Conservation (phyloP, 2,888 invertebrate species). For the Andrena minutula region DNA sequence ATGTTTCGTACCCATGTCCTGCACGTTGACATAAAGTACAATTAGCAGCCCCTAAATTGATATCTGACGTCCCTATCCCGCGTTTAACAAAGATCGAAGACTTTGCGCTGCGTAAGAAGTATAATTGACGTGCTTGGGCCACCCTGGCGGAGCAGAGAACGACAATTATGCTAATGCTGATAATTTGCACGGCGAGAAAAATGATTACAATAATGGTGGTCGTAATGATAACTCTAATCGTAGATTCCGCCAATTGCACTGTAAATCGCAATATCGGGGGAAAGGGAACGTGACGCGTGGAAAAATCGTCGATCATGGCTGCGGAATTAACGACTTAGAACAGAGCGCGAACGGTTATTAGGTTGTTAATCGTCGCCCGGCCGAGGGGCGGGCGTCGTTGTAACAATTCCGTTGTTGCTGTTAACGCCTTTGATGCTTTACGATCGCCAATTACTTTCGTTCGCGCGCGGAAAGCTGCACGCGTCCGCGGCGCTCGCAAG, state of each 20-base stretch:
- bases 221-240: constrained; percentile 36
- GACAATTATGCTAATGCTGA: constrained; percentile 36
- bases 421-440: constrained; percentile 80
- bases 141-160: neutral
- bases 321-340: constrained; percentile 11
- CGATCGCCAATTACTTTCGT: constrained; percentile 78
- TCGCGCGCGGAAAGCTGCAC: constrained; percentile 19
- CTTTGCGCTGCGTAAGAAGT: neutral
- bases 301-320: constrained; percentile 10
- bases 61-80: neutral
- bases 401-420: constrained; percentile 75
- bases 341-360: constrained; percentile 57
- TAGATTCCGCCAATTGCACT: constrained; percentile 35
- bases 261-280: constrained; percentile 12
- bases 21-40: too few species aligned
- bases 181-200: constrained; percentile 18
- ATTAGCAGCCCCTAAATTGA: neutral
- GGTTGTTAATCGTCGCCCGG: constrained; percentile 69
- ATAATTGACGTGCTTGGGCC: constrained; percentile 25
- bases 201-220: constrained; percentile 29
- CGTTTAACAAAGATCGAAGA: neutral
- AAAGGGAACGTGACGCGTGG: constrained; percentile 16
- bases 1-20: neutral
- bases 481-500: neutral
- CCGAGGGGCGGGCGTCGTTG: constrained; percentile 43